Evolutionary conservation across 2,797 vertebrate genomes (phyloP).

Genomic region (Syncerus caffer): DNA sequence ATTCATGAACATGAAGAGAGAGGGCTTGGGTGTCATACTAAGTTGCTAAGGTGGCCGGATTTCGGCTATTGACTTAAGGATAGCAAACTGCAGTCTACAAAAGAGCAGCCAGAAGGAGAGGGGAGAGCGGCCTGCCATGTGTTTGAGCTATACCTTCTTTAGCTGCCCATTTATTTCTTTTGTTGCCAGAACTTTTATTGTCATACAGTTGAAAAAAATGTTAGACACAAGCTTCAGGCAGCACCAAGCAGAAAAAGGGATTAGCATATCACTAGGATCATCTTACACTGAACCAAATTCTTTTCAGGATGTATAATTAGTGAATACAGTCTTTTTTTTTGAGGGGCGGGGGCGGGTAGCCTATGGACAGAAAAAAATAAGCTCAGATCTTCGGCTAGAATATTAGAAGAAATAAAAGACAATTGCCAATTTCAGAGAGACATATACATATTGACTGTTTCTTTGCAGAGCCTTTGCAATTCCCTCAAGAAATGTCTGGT

Average conservation of each 20-base stretch:
- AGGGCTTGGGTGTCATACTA: conserved; percentile 88
- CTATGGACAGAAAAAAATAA: conserved; percentile 78
- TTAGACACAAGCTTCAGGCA: conserved; percentile 90
- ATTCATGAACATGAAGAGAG: conserved; percentile 90
- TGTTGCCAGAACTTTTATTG: conserved; percentile 98
- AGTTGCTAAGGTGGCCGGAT: conserved; percentile 88
- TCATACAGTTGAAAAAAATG: conserved; percentile 88
- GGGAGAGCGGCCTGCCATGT: conserved; percentile 85
- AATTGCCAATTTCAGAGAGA: conserved; percentile 67
- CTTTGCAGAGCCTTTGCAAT: conserved; percentile 42
- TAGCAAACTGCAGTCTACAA: conserved; percentile 88
- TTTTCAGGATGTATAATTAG: conserved; percentile 89
- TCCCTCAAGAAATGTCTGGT: conserved; percentile 63
- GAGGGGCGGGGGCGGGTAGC: neutral
- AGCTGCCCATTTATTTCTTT: conserved; percentile 90
- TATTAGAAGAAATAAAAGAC: conserved; percentile 77
- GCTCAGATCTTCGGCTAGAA: conserved; percentile 77
- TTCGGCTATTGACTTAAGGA: conserved; percentile 88
- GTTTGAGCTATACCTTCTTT: conserved; percentile 89
- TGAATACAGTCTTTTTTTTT: conserved; percentile 79
- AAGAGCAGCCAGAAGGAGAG: conserved; percentile 93
- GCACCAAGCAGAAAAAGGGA: conserved; percentile 91
- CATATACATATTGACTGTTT: conserved; percentile 59
- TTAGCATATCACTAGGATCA: conserved; percentile 99
- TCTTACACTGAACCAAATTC: conserved; percentile 94